phyloP scores from a whole-genome alignment of 1,140 invertebrate species.

The Ceratosolen solmsi region DNA sequence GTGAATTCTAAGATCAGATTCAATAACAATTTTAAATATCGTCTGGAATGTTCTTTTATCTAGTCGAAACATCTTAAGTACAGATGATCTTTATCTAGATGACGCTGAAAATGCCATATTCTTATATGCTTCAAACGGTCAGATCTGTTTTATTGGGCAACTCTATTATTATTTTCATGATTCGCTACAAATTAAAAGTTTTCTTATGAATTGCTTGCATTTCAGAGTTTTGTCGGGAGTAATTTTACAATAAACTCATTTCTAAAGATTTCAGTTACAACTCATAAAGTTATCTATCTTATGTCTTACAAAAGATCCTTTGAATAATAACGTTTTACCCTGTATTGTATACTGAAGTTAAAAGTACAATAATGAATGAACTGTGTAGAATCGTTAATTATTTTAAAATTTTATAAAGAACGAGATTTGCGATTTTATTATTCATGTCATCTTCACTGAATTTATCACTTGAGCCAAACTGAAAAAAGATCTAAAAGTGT shows the following conservation, averaged over 20 bases:
- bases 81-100: slow-evolving; percentile 18
- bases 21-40: slow-evolving; percentile 1
- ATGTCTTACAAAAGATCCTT: too few species aligned
- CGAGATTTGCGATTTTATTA: too few species aligned
- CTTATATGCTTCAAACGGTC: background rate
- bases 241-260: background rate
- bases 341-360: too few species aligned
- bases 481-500: too few species aligned
- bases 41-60: background rate
- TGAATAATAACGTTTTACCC: too few species aligned
- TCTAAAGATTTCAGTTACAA: background rate
- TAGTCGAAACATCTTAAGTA: background rate
- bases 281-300: too few species aligned
- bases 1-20: slow-evolving; percentile 2
- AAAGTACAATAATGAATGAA: too few species aligned
- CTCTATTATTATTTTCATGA: background rate
- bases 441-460: too few species aligned
- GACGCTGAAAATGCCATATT: background rate
- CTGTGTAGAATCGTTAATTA: too few species aligned
- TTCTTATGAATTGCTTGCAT: background rate
- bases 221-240: background rate
- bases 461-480: too few species aligned
- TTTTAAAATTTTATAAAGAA: too few species aligned
- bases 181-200: background rate
- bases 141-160: background rate